phyloP scores from a whole-genome alignment of 2,113 vertebrate genomes.

The Lepus americanus region DNA sequence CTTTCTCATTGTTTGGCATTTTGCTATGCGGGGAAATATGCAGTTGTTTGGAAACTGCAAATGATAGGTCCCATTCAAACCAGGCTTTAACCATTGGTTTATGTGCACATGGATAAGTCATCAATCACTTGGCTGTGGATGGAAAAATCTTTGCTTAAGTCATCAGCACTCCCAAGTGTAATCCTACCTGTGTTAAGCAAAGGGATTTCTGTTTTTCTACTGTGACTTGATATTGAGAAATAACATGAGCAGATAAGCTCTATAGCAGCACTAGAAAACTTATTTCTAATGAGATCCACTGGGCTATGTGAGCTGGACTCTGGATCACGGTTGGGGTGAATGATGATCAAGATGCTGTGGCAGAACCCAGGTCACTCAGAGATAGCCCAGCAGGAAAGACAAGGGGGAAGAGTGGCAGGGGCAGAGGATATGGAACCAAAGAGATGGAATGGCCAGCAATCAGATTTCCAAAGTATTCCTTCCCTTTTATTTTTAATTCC shows the following conservation, averaged over 20 bases:
- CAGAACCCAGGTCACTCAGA: neutral
- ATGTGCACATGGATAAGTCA: conserved; percentile 89
- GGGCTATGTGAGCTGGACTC: conserved; percentile 20
- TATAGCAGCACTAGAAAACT: conserved; percentile 84
- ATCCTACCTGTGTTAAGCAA: conserved; percentile 86
- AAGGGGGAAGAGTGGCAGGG: rapidly evolving
- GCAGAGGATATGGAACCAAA: neutral
- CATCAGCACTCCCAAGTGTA: conserved; percentile 87
- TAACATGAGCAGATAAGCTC: conserved; percentile 86
- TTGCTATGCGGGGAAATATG: conserved; percentile 63
- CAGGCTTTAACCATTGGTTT: conserved; percentile 81
- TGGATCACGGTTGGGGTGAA: neutral
- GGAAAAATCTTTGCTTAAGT: conserved; percentile 90
- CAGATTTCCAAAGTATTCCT: conserved; percentile 30
- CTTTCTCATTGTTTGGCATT: conserved; percentile 73
- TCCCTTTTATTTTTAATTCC: neutral
- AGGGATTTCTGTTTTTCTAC: conserved; percentile 87
- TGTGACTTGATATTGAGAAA: conserved; percentile 88
- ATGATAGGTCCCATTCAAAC: conserved; percentile 83
- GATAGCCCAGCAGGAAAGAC: neutral
- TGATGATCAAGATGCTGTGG: neutral
- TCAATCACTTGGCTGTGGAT: conserved; percentile 87
- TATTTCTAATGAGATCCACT: conserved; percentile 70
- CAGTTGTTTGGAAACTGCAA: conserved; percentile 84
- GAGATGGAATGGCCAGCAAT: neutral